Evolutionary conservation across 1,140 invertebrate genomes (phyloP).

Genomic region (Pseudoatta argentina): DNA sequence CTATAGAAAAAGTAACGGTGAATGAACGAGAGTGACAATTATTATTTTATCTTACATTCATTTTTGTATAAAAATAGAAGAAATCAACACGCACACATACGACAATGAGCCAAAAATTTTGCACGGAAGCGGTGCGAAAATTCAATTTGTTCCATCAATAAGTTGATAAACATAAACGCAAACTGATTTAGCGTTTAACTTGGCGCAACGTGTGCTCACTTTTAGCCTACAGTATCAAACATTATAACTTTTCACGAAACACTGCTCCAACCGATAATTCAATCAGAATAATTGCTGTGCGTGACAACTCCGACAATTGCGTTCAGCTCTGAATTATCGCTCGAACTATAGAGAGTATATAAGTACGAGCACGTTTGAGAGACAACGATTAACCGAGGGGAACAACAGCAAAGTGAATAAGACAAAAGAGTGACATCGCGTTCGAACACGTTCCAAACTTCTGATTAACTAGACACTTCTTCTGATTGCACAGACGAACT

Average conservation of each 20-base stretch:
- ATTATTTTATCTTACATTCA: conserved; percentile 19
- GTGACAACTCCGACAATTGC: conserved; percentile 23
- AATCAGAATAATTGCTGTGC: conserved; percentile 46
- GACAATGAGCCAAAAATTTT: background rate
- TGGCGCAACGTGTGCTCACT: background rate
- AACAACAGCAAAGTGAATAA: background rate
- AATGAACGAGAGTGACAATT: background rate
- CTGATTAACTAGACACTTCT: conserved; percentile 24
- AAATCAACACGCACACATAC: background rate
- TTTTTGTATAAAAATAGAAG: background rate
- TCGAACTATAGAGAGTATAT: conserved; percentile 18
- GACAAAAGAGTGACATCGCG: conserved; percentile 16
- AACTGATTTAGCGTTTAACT: conserved; percentile 22
- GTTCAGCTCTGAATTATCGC: background rate
- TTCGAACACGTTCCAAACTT: conserved; percentile 14
- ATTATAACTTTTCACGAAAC: conserved; percentile 42
- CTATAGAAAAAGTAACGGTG: background rate
- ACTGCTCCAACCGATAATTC: conserved; percentile 8
- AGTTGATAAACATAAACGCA: background rate
- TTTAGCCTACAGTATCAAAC: conserved; percentile 23
- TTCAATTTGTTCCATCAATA: conserved; percentile 12
- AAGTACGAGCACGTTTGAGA: background rate
- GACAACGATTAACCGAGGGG: conserved; percentile 33
- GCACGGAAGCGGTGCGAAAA: background rate
- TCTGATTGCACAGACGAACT: background rate